phyloP scores from a whole-genome alignment of 2,113 vertebrate genomes.

The Tauraco erythrolophus region DNA sequence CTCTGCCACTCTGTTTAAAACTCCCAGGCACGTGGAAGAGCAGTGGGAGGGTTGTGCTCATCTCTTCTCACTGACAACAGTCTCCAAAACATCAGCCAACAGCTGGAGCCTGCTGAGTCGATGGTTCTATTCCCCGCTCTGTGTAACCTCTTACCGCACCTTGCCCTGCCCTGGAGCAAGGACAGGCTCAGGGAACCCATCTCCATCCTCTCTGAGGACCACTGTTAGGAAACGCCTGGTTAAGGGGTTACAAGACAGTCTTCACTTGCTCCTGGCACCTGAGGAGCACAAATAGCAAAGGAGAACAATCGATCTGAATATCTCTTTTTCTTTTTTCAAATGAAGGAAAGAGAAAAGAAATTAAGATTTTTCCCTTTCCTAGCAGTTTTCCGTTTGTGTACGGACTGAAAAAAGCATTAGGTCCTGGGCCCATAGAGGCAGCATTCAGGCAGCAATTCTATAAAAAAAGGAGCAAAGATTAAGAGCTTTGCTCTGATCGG shows the following conservation, averaged over 20 bases:
- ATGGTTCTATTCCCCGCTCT: fast-evolving
- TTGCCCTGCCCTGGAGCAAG: not conserved
- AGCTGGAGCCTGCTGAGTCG: not conserved
- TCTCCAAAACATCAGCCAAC: not conserved
- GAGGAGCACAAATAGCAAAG: not conserved
- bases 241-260: not conserved
- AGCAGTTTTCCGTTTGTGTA: not conserved
- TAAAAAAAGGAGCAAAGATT: slow-evolving; percentile 35
- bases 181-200: not conserved
- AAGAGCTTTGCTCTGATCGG: not conserved
- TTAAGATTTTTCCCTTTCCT: not conserved
- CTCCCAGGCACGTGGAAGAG: not conserved
- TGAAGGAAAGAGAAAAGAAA: not conserved
- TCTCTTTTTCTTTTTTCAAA: not conserved
- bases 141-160: fast-evolving
- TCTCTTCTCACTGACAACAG: not conserved
- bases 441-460: not conserved
- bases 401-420: not conserved
- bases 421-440: not conserved
- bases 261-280: not conserved
- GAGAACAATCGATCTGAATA: not conserved
- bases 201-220: not conserved
- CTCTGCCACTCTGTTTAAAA: not conserved
- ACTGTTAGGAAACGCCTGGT: not conserved
- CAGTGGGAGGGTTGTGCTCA: not conserved